Evolutionary conservation across 2,113 vertebrate genomes (phyloP).

Genomic region (Vicugna pacos): DNA sequence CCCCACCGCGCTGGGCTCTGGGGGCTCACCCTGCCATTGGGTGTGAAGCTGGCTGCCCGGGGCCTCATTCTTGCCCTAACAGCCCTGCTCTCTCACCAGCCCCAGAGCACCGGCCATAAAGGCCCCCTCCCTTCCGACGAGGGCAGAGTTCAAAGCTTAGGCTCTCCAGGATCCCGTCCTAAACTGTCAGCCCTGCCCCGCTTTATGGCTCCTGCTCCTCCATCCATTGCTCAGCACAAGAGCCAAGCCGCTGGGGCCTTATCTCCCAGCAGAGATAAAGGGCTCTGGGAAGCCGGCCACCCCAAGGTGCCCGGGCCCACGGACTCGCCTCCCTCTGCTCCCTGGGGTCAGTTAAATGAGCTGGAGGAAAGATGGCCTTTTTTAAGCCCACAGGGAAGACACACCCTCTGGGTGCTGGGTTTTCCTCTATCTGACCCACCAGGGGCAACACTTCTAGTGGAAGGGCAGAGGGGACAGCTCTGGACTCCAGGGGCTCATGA

Average conservation of each 20-base stretch:
- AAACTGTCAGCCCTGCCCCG: slow-evolving; percentile 83
- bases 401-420: background rate
- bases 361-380: background rate
- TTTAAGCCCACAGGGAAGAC: background rate
- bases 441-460: background rate
- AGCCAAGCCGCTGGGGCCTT: background rate
- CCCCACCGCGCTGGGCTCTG: slow-evolving; percentile 82
- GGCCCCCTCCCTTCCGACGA: slow-evolving; percentile 87
- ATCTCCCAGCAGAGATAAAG: slow-evolving; percentile 70
- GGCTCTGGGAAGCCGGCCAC: slow-evolving; percentile 80
- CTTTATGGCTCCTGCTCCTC: slow-evolving; percentile 83
- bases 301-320: slow-evolving; percentile 36
- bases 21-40: slow-evolving; percentile 76
- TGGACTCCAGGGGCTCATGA: background rate
- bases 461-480: background rate
- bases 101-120: slow-evolving; percentile 92
- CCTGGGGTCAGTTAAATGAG: background rate
- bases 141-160: slow-evolving; percentile 92
- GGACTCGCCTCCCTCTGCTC: background rate
- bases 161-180: slow-evolving; percentile 88
- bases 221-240: background rate
- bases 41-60: slow-evolving; percentile 63
- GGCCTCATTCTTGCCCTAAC: slow-evolving; percentile 96
- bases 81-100: slow-evolving; percentile 93
- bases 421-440: background rate